Conservation (phyloP, 2,797 vertebrate genomes). For the Fistularia commersonii region DNA sequence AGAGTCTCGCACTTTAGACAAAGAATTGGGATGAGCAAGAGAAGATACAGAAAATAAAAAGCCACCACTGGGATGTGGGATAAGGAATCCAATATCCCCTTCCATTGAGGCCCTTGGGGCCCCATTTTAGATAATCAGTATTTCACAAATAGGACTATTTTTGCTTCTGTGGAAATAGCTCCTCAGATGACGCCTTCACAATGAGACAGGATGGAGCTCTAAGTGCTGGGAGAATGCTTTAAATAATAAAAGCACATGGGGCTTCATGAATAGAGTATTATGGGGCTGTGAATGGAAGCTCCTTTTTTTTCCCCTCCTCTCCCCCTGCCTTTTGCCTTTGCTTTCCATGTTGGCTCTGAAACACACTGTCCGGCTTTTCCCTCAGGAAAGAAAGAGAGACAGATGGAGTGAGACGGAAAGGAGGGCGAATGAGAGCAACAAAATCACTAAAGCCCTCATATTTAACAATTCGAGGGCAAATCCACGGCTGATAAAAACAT, state of each 20-base stretch:
- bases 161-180: slow-evolving; percentile 62
- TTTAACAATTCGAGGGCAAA: slow-evolving; percentile 14
- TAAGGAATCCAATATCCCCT: slow-evolving; percentile 54
- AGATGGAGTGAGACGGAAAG: slow-evolving; percentile 18
- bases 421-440: slow-evolving; percentile 2
- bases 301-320: not conserved
- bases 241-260: slow-evolving; percentile 74
- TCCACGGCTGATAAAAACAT: slow-evolving; percentile 6
- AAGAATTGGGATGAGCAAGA: not conserved
- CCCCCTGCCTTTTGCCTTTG: slow-evolving; percentile 36
- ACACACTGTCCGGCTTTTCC: slow-evolving; percentile 51
- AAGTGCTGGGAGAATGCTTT: slow-evolving; percentile 60
- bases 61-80: slow-evolving; percentile 50
- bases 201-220: slow-evolving; percentile 63
- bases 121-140: slow-evolving; percentile 65
- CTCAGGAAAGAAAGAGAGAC: slow-evolving; percentile 40
- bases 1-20: too few species aligned
- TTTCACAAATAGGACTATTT: slow-evolving; percentile 70
- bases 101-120: slow-evolving; percentile 48
- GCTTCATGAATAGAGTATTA: slow-evolving; percentile 74
- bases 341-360: slow-evolving; percentile 35
- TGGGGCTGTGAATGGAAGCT: slow-evolving; percentile 64
- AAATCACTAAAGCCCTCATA: slow-evolving; percentile 15
- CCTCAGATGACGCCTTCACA: slow-evolving; percentile 66
- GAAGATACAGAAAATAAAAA: slow-evolving; percentile 13